Evolutionary conservation across 2,888 invertebrate species (phyloP), one percentile per base, ranked within the genome.

Genomic region (Dilophus febrilis): DNA sequence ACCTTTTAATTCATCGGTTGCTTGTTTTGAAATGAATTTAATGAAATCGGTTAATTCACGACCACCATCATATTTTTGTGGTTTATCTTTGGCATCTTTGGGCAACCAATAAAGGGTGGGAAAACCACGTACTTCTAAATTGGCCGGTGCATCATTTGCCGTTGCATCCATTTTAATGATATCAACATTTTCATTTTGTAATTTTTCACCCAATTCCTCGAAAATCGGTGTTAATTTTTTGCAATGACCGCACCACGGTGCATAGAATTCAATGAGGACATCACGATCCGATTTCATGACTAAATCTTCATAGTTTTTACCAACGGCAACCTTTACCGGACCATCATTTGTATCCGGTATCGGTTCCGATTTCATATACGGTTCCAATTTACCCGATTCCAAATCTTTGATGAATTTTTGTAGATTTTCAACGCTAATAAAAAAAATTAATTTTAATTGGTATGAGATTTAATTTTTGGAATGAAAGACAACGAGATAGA

Each of bases 181-280:
- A 46, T 77, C 79, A 3, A 98, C 77, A 26, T 82, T 74, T 65
- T 97, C 97, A 48, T 77, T 68, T 51, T 74, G 74, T 57, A 95
- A 58, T 77, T 85, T 86, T 42, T 80, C 77, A 30, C 86, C 98
- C 27, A 98, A 70, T 63, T 98, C 94, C 43, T 95, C 94, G 64
- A 74, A 98, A 40, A 87, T 71, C 16, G 98, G 98, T 3, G 87
- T 72, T 36, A 99, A 70, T 61, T 85, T 86, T 66, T 98, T 97
- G 70, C 98, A 99, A 58, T 98, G 97, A 49, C 97, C 95, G 61
- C 92, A 94, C 95, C 95, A 97, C 2, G 95, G 95, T 28, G 97
- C 97, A 64, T 98, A 98, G 68, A 98, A 98, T 66, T 99, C 97
- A 49, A 98, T 74, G 33, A 99, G 71, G 3, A 88, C 87, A 59